Conservation (phyloP, 2,797 vertebrate species). For the Mus caroli region DNA sequence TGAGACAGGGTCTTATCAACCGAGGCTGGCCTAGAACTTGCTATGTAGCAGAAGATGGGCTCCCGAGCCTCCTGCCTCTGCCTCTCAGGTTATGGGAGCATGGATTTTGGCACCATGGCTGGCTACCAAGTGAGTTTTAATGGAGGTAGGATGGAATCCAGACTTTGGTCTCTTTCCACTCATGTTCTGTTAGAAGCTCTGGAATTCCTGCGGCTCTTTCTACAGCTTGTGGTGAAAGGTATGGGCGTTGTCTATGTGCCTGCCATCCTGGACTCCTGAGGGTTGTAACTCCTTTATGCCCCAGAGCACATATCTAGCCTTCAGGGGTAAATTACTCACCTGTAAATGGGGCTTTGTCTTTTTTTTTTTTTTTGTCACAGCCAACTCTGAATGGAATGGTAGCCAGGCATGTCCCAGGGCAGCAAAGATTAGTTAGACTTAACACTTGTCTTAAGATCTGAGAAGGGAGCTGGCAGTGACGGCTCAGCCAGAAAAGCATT, state of each 20-base stretch:
- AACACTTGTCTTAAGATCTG: neutral
- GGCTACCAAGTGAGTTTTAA: neutral
- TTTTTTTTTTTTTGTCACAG: neutral
- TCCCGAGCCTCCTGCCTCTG: neutral
- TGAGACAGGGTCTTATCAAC: neutral
- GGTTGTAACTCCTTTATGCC: neutral
- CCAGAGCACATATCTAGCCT: neutral
- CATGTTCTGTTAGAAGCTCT: neutral
- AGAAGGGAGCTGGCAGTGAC: neutral
- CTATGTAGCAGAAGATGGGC: neutral
- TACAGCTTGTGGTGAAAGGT: neutral
- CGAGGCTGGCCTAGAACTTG: neutral
- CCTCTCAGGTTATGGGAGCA: neutral
- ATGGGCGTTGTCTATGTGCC: neutral
- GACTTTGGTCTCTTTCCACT: neutral
- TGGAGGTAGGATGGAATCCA: neutral
- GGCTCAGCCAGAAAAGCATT: neutral
- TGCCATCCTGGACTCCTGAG: neutral
- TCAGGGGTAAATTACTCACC: constrained; percentile 18
- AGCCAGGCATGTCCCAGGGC: neutral
- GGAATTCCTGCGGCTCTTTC: neutral
- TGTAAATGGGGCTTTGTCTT: neutral
- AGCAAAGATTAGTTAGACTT: neutral
- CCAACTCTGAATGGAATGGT: neutral
- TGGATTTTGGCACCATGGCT: neutral